A percentile compares a stretch with the other conserved stretches of the same genome.
Conservation (phyloP, 2,797 vertebrate species). For the Bradypus variegatus region DNA sequence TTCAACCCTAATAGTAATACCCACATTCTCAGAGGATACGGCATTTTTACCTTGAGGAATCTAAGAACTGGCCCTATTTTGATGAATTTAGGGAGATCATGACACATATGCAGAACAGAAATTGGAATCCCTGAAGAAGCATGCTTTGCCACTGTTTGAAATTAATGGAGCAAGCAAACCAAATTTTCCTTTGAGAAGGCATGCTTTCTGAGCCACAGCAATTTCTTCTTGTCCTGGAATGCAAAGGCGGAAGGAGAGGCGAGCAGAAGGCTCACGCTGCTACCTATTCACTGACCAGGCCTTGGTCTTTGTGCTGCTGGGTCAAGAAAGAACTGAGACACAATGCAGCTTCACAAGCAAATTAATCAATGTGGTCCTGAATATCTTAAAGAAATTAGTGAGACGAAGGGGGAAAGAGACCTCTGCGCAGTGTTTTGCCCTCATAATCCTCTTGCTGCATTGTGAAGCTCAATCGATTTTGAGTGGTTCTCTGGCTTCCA, state of each 20-base stretch:
- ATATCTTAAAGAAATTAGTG: not conserved
- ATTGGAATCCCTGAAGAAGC: too few relatives aligned
- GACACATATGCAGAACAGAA: not conserved
- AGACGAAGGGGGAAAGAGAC: conserved; percentile 4
- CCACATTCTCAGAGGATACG: accelerated
- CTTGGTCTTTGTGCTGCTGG: accelerated
- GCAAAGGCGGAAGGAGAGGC: accelerated
- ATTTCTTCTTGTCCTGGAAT: not conserved
- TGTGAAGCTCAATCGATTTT: conserved; percentile 25
- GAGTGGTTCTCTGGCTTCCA: conserved; percentile 56
- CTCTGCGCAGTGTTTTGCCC: not conserved
- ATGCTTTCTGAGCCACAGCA: accelerated
- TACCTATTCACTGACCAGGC: not conserved
- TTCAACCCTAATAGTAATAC: not conserved
- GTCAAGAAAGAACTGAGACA: not conserved
- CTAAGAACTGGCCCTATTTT: not conserved
- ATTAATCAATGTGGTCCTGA: not conserved
- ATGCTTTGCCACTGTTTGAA: not conserved
- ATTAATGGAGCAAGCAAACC: not conserved
- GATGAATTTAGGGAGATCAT: not conserved
- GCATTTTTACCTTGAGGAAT: not conserved
- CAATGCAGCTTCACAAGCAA: not conserved
- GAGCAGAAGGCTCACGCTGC: accelerated
- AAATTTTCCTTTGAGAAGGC: not conserved
- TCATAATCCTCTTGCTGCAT: conserved; percentile 35